Percentiles rank a stretch among this genome's conserved stretches.
phyloP scores from a whole-genome alignment of 2,888 invertebrate genomes.

The Euproctis similis region DNA sequence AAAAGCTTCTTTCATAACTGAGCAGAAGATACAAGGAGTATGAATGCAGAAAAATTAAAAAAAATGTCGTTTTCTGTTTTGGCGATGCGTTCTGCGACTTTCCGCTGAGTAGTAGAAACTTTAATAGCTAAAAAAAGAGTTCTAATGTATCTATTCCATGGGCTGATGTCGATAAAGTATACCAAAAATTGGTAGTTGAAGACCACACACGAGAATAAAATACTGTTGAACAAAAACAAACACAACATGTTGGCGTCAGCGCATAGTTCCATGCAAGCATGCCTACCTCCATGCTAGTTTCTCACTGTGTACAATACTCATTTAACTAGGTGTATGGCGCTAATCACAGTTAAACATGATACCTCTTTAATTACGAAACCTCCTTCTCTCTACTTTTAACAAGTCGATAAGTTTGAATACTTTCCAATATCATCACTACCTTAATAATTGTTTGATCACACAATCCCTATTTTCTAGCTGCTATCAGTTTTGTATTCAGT shows the following conservation, averaged over 20 bases:
- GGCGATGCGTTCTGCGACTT: too few species aligned
- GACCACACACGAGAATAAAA: conserved; percentile 66
- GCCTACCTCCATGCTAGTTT: conserved; percentile 38
- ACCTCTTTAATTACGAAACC: conserved; percentile 59
- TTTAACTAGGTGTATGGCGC: conserved; percentile 46
- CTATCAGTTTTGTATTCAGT: conserved; percentile 1
- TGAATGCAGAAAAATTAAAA: too few species aligned
- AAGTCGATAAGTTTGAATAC: conserved; percentile 51
- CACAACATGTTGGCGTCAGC: conserved; percentile 49
- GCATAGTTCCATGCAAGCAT: too few species aligned
- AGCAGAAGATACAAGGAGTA: too few species aligned
- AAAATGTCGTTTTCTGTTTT: too few species aligned
- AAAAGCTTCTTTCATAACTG: too few species aligned
- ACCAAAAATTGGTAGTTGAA: conserved; percentile 22
- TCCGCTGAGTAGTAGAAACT: too few species aligned
- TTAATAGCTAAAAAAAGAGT: not conserved
- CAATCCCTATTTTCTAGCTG: conserved; percentile 18
- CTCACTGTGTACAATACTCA: conserved; percentile 48
- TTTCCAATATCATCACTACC: conserved; percentile 41
- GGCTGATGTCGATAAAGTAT: not conserved
- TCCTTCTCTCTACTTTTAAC: conserved; percentile 63
- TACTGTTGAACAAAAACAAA: conserved; percentile 55
- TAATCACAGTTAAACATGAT: conserved; percentile 64
- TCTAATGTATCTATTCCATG: not conserved
- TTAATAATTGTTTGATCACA: conserved; percentile 30